Conservation (phyloP, 2,113 vertebrate species). For the Pseudorhombus dupliciocellatus region DNA sequence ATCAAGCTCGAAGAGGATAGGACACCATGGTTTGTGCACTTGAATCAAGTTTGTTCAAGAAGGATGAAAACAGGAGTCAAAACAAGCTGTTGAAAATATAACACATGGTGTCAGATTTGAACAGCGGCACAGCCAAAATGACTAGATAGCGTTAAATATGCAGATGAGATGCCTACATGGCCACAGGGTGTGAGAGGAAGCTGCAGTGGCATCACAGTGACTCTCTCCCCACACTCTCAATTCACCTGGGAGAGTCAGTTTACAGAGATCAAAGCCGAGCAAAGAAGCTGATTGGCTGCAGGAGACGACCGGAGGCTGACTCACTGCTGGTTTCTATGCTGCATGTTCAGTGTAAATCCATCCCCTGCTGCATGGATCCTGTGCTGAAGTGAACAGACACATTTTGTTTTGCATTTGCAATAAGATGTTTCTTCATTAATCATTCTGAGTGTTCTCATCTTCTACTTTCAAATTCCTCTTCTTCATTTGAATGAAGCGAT, state of each 20-base stretch:
- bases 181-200: conserved; percentile 2
- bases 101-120: not conserved
- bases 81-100: not conserved
- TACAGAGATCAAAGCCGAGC: not conserved
- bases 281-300: conserved; percentile 14
- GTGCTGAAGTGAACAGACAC: conserved; percentile 3
- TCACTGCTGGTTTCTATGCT: conserved; percentile 36
- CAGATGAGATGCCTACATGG: not conserved
- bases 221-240: conserved; percentile 19
- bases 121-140: not conserved
- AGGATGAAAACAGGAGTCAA: not conserved
- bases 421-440: not conserved
- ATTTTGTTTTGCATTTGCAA: not conserved
- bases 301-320: conserved; percentile 28
- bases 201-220: conserved; percentile 9
- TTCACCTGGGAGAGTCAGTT: conserved; percentile 40
- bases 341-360: conserved; percentile 27
- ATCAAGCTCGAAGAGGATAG: conserved; percentile 1
- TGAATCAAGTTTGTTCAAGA: not conserved
- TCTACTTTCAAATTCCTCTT: not conserved
- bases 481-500: too few relatives aligned
- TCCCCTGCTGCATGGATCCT: conserved; percentile 16
- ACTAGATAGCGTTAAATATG: not conserved
- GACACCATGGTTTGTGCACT: not conserved
- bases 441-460: not conserved